Conservation (phyloP, 2,888 invertebrate genomes). For the Acrocyrtus sp. region DNA sequence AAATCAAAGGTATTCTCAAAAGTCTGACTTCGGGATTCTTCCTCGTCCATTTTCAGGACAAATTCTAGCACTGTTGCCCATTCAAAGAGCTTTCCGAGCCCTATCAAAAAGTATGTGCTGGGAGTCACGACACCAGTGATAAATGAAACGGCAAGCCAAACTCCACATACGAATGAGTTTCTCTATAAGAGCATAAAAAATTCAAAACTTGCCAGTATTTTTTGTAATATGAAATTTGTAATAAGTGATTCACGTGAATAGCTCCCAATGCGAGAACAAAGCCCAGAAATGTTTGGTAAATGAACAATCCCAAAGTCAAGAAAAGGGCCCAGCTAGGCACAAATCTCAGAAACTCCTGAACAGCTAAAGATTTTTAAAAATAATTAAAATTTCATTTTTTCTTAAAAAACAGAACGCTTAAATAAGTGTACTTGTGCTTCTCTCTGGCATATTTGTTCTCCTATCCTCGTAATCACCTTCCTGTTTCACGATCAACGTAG, state of each 20-base stretch:
- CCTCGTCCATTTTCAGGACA: slow-evolving; percentile 11
- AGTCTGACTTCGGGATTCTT: too few relatives aligned
- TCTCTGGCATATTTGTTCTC: neutral
- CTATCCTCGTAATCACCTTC: slow-evolving; percentile 9
- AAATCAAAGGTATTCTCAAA: too few relatives aligned
- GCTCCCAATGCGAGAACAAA: slow-evolving; percentile 19
- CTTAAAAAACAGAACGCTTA: too few relatives aligned
- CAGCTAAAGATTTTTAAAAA: neutral
- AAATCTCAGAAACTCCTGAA: slow-evolving; percentile 2
- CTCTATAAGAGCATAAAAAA: slow-evolving; percentile 12
- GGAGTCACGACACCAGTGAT: slow-evolving; percentile 5
- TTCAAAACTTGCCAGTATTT: neutral
- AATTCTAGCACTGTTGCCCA: slow-evolving; percentile 30
- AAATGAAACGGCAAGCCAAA: slow-evolving; percentile 14
- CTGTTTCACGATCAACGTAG: slow-evolving; percentile 26
- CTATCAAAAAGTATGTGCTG: slow-evolving; percentile 14
- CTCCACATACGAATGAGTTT: neutral
- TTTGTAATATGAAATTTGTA: neutral
- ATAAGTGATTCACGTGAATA: neutral
- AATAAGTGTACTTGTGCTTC: neutral
- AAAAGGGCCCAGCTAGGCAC: neutral
- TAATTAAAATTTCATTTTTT: too few relatives aligned
- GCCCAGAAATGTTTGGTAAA: slow-evolving; percentile 8
- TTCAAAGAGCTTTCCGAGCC: slow-evolving; percentile 18
- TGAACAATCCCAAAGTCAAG: neutral